Percentiles rank a stretch among this genome's conserved stretches.
Conservation (phyloP, 2,888 invertebrate species). For the Andrena marginata region DNA sequence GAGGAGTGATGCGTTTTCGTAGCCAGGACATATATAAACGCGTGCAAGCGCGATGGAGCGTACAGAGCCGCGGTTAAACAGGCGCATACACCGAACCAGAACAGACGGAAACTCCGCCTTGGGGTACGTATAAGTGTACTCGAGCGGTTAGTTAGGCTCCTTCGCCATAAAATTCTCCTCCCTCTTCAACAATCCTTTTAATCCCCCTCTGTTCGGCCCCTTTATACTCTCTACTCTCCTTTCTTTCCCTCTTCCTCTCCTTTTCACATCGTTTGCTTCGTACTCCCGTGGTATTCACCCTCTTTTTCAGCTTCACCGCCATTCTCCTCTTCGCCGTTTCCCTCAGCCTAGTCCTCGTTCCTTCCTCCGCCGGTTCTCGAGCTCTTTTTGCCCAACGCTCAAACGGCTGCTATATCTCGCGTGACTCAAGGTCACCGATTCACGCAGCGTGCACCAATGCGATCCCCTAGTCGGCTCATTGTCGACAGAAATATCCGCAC, state of each 20-base stretch:
- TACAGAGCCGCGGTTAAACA: conserved; percentile 30
- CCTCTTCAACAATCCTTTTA: conserved; percentile 48
- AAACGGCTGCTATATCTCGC: conserved; percentile 68
- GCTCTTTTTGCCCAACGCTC: conserved; percentile 51
- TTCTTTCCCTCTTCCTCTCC: conserved; percentile 15
- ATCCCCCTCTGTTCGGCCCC: conserved; percentile 49
- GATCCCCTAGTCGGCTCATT: conserved; percentile 12
- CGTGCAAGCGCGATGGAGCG: conserved; percentile 20
- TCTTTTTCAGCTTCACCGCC: conserved; percentile 22
- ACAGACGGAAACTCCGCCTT: conserved; percentile 22
- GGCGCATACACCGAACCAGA: conserved; percentile 22
- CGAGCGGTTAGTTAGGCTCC: conserved; percentile 58
- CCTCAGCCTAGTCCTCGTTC: conserved; percentile 45
- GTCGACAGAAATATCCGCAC: conserved; percentile 1
- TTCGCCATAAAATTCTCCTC: conserved; percentile 59
- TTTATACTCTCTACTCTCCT: conserved; percentile 35
- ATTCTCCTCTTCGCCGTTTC: conserved; percentile 43
- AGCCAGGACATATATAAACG: background rate
- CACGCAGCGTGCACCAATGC: conserved; percentile 42
- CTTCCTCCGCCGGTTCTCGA: conserved; percentile 28
- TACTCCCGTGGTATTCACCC: conserved; percentile 21
- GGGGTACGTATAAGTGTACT: conserved; percentile 47
- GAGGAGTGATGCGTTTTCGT: background rate
- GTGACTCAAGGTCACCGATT: conserved; percentile 77
- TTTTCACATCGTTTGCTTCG: conserved; percentile 18